Conservation (phyloP, 2,113 vertebrate genomes). For the Petaurus breviceps region DNA sequence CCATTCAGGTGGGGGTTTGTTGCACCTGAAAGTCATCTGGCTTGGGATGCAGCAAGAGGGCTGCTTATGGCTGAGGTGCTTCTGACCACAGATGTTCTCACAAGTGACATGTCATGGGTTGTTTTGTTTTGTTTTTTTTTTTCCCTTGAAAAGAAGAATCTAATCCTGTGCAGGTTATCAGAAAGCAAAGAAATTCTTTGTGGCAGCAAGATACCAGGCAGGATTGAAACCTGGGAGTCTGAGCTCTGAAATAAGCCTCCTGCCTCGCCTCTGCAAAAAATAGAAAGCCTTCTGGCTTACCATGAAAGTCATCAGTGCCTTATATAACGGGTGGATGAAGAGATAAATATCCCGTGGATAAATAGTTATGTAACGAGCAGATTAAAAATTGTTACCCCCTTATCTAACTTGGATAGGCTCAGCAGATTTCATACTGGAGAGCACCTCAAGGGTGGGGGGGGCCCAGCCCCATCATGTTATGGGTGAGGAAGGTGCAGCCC, state of each 20-base stretch:
- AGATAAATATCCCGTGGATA: background rate
- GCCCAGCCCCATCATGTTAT: too few species aligned
- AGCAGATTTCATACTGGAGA: background rate
- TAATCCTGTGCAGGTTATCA: background rate
- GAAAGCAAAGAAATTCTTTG: background rate
- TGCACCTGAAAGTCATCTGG: background rate
- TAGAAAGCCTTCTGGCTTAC: background rate
- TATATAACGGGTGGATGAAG: background rate
- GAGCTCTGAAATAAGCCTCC: background rate
- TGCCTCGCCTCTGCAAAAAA: background rate
- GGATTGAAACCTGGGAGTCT: background rate
- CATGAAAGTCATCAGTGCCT: background rate
- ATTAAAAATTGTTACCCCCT: background rate
- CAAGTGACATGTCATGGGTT: background rate
- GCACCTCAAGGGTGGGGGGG: too few species aligned
- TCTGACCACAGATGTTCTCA: background rate
- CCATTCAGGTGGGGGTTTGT: too few species aligned
- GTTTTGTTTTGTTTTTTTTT: too few species aligned
- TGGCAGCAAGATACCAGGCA: background rate
- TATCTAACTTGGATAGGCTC: background rate
- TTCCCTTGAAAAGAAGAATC: background rate
- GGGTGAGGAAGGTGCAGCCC: background rate
- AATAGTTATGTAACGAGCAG: background rate
- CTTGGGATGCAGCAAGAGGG: background rate
- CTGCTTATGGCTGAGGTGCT: too few species aligned